A percentile compares a stretch with the other conserved stretches of the same genome.
Conservation (phyloP, 2,797 vertebrate species). For the Perdix hodgsoniae region DNA sequence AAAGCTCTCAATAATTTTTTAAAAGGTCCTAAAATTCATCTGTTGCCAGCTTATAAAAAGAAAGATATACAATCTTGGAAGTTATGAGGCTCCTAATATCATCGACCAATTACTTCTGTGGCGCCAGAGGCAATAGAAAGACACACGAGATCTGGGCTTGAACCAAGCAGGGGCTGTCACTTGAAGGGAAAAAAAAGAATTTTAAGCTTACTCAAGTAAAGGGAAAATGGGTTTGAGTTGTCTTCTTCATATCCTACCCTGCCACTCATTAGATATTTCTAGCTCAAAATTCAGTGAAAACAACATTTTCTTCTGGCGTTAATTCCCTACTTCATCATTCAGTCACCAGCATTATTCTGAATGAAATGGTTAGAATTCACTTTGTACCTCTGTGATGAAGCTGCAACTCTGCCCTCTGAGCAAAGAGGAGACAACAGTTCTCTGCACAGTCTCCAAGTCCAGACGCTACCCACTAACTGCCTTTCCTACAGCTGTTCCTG, state of each 20-base stretch:
- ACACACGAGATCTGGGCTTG: not conserved
- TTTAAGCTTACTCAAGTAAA: not conserved
- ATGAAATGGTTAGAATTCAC: not conserved
- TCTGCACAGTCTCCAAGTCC: not conserved
- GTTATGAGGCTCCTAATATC: slow-evolving; percentile 24
- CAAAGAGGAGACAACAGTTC: not conserved
- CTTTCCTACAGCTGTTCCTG: not conserved
- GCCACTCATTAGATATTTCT: not conserved
- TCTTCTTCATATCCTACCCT: not conserved
- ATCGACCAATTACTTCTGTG: slow-evolving; percentile 23
- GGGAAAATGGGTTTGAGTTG: not conserved
- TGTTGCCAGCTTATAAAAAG: slow-evolving; percentile 62
- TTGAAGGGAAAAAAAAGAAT: not conserved
- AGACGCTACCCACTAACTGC: not conserved
- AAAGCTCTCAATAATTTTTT: slow-evolving; percentile 52
- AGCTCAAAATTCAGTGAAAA: not conserved
- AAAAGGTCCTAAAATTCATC: slow-evolving; percentile 57
- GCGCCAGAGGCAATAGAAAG: slow-evolving; percentile 32
- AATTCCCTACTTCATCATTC: not conserved
- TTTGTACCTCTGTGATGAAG: not conserved
- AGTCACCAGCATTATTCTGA: not conserved
- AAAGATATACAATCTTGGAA: slow-evolving; percentile 42
- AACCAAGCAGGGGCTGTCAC: not conserved
- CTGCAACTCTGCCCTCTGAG: not conserved
- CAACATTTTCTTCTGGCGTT: not conserved